These are phyloP conservation scores for Vireo griseus DNA, from an alignment of 2,797 vertebrate species.

Conservation along the genomic window DNA sequence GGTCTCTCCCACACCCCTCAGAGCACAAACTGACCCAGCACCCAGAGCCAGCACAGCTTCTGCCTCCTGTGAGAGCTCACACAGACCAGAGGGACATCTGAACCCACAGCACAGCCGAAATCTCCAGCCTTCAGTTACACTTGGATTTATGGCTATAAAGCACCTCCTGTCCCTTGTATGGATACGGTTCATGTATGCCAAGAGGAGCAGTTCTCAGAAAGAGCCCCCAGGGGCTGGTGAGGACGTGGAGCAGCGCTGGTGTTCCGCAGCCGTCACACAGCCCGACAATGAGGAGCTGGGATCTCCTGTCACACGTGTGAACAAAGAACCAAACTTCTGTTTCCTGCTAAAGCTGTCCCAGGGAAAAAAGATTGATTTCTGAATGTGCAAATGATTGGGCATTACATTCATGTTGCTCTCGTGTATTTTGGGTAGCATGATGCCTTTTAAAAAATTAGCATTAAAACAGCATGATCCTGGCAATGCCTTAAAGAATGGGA, in stretches of 20 bases:
- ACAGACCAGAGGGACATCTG: background rate
- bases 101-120: background rate
- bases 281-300: accelerated
- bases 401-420: background rate
- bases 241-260: background rate
- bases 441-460: background rate
- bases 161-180: background rate
- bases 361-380: constrained; percentile 10
- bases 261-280: background rate
- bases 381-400: background rate
- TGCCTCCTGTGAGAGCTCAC: background rate
- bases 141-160: background rate
- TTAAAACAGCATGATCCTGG: background rate
- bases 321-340: background rate
- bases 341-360: background rate
- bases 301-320: background rate
- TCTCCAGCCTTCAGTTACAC: background rate
- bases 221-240: background rate
- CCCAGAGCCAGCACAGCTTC: background rate
- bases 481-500: background rate
- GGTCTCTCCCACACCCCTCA: background rate
- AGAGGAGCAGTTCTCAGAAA: background rate
- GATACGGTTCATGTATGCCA: accelerated
- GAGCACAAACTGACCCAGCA: background rate
- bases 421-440: background rate